Percentiles rank a stretch among this genome's conserved stretches.
phyloP scores from a whole-genome alignment of 2,113 vertebrate species.

The Plectropomus leopardus region DNA sequence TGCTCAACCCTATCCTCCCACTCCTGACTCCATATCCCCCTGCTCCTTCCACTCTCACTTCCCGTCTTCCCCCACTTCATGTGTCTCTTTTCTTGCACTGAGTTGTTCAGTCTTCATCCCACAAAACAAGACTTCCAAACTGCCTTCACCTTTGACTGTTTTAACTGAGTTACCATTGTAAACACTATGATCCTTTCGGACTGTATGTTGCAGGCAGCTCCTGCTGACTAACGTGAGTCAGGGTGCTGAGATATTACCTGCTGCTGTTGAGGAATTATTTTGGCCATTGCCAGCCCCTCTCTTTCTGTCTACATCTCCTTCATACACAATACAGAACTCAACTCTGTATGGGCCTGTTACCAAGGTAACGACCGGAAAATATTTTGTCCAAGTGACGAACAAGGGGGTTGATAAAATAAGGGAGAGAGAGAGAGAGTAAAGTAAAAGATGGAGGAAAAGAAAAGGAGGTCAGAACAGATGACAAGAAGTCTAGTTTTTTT shows the following conservation, averaged over 20 bases:
- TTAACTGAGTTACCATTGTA: constrained; percentile 17
- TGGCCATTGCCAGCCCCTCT: constrained; percentile 38
- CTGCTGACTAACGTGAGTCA: constrained; percentile 17
- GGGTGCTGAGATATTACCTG: constrained; percentile 12
- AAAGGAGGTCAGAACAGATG: constrained; percentile 21
- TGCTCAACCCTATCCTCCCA: constrained; percentile 34
- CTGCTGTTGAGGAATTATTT: constrained; percentile 39
- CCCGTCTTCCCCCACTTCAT: constrained; percentile 50
- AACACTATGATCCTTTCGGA: background rate
- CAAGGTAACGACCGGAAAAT: constrained; percentile 79
- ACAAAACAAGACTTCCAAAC: background rate
- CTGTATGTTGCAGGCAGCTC: background rate
- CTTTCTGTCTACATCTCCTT: constrained; percentile 44
- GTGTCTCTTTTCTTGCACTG: background rate
- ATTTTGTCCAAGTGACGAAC: constrained; percentile 72
- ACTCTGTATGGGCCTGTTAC: constrained; percentile 78
- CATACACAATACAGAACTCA: constrained; percentile 62
- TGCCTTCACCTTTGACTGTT: constrained; percentile 29
- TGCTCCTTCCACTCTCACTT: constrained; percentile 11
- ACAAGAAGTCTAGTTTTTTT: too few relatives aligned
- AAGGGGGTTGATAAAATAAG: constrained; percentile 65
- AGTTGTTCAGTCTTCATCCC: constrained; percentile 3
- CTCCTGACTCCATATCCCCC: constrained; percentile 29
- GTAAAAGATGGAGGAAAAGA: constrained; percentile 20
- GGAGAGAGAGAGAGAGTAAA: constrained; percentile 44